Base-by-base conservation (phyloP, 2,888 invertebrate species). In the Xylophagus ater region DNA sequence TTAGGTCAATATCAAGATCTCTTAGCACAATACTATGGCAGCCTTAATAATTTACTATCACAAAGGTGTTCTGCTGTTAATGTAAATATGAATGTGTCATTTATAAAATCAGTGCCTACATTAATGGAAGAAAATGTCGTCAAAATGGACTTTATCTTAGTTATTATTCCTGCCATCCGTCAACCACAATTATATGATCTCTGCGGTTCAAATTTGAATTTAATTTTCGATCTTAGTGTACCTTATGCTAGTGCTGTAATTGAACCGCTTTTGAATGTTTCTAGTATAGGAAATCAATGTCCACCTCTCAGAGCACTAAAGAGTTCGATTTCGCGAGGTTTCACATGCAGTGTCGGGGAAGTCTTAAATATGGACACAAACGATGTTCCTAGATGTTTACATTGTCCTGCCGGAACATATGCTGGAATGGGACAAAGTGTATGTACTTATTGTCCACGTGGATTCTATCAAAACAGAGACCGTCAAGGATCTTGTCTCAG, bases 351-450 rank as follows among this genome's bases (percentile, higher is more conserved):
- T 52, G 76, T 86, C 37, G 94, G 94, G 3, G 93, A 94, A 70
- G 92, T 94, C 7, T 67, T 96, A 4, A 89, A 93, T 56, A 89
- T 87, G 80, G 88, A 89, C 51, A 85, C 87, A 1, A 86, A 82
- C 51, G 86, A 87, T 57, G 88, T 90, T 33, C 87, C 94, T 15
- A 72, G 92, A 67, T 94, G 94, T 71, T 72, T 94, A 45, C 88
- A 96, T 57, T 98, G 98, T 59, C 96, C 97, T 6, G 92, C 93
- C 50, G 97, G 97, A 53, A 92, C 94, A 0, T 92, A 80, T 55
- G 89, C 92, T 28, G 82, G 81, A 14, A 84, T 85, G 51, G 88
- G 89, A 53, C 89, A 92, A 66, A 85, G 87, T 55, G 74, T 79
- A 42, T 97, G 97, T 62, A 85, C 86, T 1, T 80, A 84, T 57